These are phyloP conservation scores for Halichoeres trimaculatus DNA, from an alignment of 2,113 vertebrate genomes.

Conservation along the genomic window DNA sequence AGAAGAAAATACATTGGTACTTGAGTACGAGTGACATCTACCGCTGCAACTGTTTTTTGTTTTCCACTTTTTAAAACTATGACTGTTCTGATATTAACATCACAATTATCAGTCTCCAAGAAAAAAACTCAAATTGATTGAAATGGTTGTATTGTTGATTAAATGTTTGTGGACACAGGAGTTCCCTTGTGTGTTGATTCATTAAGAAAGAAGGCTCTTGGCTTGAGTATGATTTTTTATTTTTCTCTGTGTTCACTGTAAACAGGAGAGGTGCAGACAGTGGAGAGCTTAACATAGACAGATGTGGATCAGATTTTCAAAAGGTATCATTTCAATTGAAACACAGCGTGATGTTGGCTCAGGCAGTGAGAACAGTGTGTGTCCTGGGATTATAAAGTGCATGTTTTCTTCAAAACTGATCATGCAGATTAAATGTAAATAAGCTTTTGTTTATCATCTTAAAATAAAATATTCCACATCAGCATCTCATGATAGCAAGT, in stretches of 20 bases:
- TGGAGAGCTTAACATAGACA: slow-evolving; percentile 31
- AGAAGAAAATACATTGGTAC: slow-evolving; percentile 83
- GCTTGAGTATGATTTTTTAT: slow-evolving; percentile 49
- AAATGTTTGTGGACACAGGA: slow-evolving; percentile 31
- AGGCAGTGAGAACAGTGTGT: slow-evolving; percentile 56
- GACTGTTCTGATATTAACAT: background rate
- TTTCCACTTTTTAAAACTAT: slow-evolving; percentile 2
- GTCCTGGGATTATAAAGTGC: slow-evolving; percentile 64
- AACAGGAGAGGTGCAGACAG: slow-evolving; percentile 63
- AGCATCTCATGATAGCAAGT: slow-evolving; percentile 34
- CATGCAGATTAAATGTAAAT: slow-evolving; percentile 41
- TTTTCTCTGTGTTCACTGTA: slow-evolving; percentile 58
- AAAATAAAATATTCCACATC: slow-evolving; percentile 40
- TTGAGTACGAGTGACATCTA: slow-evolving; percentile 15
- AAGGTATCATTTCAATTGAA: slow-evolving; percentile 21
- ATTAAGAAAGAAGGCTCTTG: slow-evolving; percentile 9
- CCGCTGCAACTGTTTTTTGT: slow-evolving; percentile 19
- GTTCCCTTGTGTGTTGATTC: slow-evolving; percentile 12
- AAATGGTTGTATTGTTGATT: slow-evolving; percentile 12
- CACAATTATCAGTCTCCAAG: background rate
- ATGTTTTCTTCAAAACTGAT: slow-evolving; percentile 22
- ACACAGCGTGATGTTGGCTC: slow-evolving; percentile 59
- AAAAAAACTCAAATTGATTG: background rate
- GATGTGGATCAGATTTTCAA: slow-evolving; percentile 2
- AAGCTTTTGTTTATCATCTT: slow-evolving; percentile 45